Evolutionary conservation across 2,113 vertebrate species (phyloP).

Genomic region (Ptychochromis oligacanthus): DNA sequence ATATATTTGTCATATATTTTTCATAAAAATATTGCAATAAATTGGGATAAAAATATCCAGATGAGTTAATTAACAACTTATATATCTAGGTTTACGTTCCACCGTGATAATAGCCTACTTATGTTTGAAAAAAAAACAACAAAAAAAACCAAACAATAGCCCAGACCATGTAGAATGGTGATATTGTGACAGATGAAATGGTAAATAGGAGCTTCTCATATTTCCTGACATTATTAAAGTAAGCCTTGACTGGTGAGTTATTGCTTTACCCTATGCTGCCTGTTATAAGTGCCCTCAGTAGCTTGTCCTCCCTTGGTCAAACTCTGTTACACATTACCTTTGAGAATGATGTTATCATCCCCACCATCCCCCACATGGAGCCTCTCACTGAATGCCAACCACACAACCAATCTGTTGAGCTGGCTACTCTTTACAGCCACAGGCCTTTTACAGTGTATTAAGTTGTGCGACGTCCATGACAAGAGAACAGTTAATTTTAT

Average conservation of each 20-base stretch:
- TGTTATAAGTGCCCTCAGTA: conserved; percentile 36
- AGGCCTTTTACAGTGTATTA: conserved; percentile 35
- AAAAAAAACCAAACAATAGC: too few relatives aligned
- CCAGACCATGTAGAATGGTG: background rate
- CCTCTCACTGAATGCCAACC: conserved; percentile 66
- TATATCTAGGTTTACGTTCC: background rate
- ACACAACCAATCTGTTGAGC: conserved; percentile 48
- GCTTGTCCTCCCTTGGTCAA: conserved; percentile 33
- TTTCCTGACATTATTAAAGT: background rate
- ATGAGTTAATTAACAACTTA: background rate
- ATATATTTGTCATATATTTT: background rate
- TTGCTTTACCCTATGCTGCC: conserved; percentile 45
- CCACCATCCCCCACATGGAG: conserved; percentile 68
- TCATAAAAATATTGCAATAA: background rate
- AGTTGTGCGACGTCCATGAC: conserved; percentile 70
- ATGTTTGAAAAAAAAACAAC: background rate
- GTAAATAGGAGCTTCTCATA: background rate
- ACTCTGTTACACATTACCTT: conserved; percentile 75
- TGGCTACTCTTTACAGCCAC: conserved; percentile 38
- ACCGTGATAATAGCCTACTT: background rate
- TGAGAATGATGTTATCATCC: conserved; percentile 66
- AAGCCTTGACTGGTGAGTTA: conserved; percentile 2
- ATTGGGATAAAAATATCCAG: background rate
- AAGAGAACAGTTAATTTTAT: conserved; percentile 71
- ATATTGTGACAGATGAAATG: background rate